A percentile compares a stretch with the other conserved stretches of the same genome.
Conservation (phyloP, 2,888 invertebrate species). For the Cantharis flavilabris region DNA sequence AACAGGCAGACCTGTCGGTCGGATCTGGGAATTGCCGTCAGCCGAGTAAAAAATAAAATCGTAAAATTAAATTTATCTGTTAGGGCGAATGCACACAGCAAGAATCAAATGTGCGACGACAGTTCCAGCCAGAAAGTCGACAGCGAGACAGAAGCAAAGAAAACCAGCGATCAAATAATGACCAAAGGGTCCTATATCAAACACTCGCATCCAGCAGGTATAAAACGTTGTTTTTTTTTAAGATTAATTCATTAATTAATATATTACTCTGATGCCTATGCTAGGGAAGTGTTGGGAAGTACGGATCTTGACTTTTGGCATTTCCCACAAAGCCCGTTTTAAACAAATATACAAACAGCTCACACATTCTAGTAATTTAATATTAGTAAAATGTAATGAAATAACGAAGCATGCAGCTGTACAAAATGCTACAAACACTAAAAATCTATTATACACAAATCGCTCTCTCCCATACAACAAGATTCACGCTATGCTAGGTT, state of each 20-base stretch:
- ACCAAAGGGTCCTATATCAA: slow-evolving; percentile 40
- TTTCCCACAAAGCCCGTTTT: slow-evolving; percentile 37
- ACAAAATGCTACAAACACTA: slow-evolving; percentile 56
- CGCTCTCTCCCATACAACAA: slow-evolving; percentile 32
- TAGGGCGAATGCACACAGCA: slow-evolving; percentile 21
- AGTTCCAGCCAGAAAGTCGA: slow-evolving; percentile 32
- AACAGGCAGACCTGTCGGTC: slow-evolving; percentile 29
- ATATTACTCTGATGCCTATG: slow-evolving; percentile 50
- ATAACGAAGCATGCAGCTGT: slow-evolving; percentile 55
- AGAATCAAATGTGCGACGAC: slow-evolving; percentile 22
- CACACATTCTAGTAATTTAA: slow-evolving; percentile 37
- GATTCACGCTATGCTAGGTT: slow-evolving; percentile 32
- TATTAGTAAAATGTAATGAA: slow-evolving; percentile 44
- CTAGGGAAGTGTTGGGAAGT: slow-evolving; percentile 41
- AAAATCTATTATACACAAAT: slow-evolving; percentile 40
- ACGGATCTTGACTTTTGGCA: slow-evolving; percentile 26
- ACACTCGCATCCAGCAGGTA: slow-evolving; percentile 49
- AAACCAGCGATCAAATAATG: slow-evolving; percentile 35
- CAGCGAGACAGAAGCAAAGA: slow-evolving; percentile 39
- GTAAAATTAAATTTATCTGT: slow-evolving; percentile 45
- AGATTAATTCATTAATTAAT: slow-evolving; percentile 46
- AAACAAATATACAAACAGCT: slow-evolving; percentile 40
- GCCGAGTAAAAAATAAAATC: slow-evolving; percentile 37
- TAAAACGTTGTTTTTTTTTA: slow-evolving; percentile 45
- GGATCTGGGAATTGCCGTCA: slow-evolving; percentile 23